These are phyloP conservation scores for Acanthisitta chloris DNA, from an alignment of 2,113 vertebrate genomes.

Conservation along the genomic window DNA sequence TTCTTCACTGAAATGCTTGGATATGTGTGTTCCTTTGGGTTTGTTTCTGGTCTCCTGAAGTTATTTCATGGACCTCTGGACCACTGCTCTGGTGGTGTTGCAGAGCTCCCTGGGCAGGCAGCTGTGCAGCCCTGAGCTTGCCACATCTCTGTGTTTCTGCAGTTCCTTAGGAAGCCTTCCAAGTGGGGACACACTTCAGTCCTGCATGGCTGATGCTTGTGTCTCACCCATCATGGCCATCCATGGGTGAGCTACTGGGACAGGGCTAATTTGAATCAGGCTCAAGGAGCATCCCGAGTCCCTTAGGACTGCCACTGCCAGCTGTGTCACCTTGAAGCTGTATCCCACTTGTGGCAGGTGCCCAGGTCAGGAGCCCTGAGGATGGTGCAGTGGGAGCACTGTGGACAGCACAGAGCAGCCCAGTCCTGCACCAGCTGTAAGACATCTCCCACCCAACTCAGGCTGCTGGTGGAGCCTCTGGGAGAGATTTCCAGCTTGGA, in stretches of 20 bases:
- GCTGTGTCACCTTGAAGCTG: too few species aligned
- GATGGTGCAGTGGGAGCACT: not conserved
- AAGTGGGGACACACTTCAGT: too few species aligned
- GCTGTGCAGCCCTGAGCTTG: not conserved
- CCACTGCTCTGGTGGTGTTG: not conserved
- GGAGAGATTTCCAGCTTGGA: not conserved
- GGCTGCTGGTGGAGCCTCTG: not conserved
- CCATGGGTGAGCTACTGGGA: too few species aligned
- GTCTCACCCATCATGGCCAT: too few species aligned
- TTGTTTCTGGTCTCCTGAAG: not conserved
- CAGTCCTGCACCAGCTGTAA: rapidly evolving
- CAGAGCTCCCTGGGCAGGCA: not conserved
- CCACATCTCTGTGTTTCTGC: not conserved
- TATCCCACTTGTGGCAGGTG: not conserved
- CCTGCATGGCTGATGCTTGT: too few species aligned
- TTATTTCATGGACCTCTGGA: not conserved
- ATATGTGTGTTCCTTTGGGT: rapidly evolving
- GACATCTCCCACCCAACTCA: not conserved
- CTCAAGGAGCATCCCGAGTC: too few species aligned
- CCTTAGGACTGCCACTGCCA: too few species aligned
- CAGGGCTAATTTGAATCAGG: too few species aligned
- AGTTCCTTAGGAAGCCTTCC: not conserved
- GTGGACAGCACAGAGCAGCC: not conserved
- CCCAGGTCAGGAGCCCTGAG: not conserved
- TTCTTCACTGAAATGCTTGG: not conserved